Conservation (phyloP, 2,113 vertebrate species). For the Pseudorectes ferrugineus region DNA sequence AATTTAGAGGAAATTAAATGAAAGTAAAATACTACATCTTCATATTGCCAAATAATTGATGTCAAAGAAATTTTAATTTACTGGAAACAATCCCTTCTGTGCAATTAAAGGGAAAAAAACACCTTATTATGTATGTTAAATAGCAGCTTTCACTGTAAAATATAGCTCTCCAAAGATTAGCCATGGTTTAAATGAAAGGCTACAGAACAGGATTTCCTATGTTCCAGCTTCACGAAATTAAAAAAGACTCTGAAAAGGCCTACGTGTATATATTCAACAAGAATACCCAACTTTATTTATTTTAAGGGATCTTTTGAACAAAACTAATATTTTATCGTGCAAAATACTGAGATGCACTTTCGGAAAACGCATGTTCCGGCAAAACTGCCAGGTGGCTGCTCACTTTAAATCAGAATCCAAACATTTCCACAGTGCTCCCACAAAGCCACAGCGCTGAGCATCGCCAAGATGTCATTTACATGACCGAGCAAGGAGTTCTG, state of each 20-base stretch:
- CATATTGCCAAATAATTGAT: constrained; percentile 41
- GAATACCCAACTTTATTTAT: background rate
- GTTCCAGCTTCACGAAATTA: background rate
- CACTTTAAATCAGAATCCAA: background rate
- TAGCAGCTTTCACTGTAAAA: constrained; percentile 24
- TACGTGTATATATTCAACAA: background rate
- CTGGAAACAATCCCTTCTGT: constrained; percentile 24
- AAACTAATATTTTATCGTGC: background rate
- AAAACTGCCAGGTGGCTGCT: background rate
- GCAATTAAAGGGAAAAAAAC: background rate
- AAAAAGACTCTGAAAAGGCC: background rate
- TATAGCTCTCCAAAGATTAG: constrained; percentile 4
- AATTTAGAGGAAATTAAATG: constrained; percentile 57
- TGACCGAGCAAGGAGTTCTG: background rate
- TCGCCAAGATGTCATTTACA: background rate
- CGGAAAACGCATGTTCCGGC: background rate
- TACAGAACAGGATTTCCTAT: background rate
- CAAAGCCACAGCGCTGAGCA: fast-evolving
- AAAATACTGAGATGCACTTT: background rate
- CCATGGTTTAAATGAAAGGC: background rate
- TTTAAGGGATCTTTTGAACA: background rate
- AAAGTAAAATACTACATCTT: constrained; percentile 43
- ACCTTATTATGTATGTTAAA: background rate
- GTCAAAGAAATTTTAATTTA: constrained; percentile 43
- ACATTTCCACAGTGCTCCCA: background rate